Base-by-base conservation (phyloP, 2,888 invertebrate genomes). In the Eutolmus rufibarbis region DNA sequence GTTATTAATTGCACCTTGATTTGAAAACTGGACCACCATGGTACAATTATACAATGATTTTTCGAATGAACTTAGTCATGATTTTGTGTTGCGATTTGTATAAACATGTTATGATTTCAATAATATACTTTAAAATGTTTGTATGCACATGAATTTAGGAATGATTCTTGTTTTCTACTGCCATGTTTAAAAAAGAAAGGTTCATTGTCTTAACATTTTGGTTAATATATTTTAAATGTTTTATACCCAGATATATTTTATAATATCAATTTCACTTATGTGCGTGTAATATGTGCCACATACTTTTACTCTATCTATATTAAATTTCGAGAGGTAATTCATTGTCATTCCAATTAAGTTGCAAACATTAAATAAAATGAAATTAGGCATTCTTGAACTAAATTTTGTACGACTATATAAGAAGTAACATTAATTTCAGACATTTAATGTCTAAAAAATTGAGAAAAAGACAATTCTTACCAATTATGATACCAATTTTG, bases 401-500 rank as follows among this genome's bases (percentile, higher is more conserved):
- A 76, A 76, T 76, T 40, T 76, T 76, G 14, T 28, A 23, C 34
- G 40, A 31, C n/a, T n/a, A 76, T 34, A 5, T 51, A 31, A n/a
- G 40, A 76, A 34, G 37, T 76, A 37, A 40, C 28, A 28, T 28
- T 34, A 31, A 34, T 66, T 66, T 66, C 12, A 66, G 28, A 66
- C 66, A 66, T 66, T 4, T 66, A 23, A 9, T 23, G 66, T 28
- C 28, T 66, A 66, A 28, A 28, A 57, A 46, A 46, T 5, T 46
- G 66, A 57, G 57, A 57, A 76, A 23, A 51, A 23, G 51, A 19
- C 43, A 81, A 81, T 81, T 86, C 86, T 86, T 99, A 89, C 98
- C 98, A 95, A 92, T 89, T 90, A 91, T 92, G 51, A 92, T 91
- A 91, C 98, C 98, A 92, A 98, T 94, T 90, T 95, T 94, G 93